Percentiles rank a stretch among this genome's conserved stretches.
phyloP scores from a whole-genome alignment of 1,140 invertebrate genomes.

The Pseudomyrmex flavicornis region DNA sequence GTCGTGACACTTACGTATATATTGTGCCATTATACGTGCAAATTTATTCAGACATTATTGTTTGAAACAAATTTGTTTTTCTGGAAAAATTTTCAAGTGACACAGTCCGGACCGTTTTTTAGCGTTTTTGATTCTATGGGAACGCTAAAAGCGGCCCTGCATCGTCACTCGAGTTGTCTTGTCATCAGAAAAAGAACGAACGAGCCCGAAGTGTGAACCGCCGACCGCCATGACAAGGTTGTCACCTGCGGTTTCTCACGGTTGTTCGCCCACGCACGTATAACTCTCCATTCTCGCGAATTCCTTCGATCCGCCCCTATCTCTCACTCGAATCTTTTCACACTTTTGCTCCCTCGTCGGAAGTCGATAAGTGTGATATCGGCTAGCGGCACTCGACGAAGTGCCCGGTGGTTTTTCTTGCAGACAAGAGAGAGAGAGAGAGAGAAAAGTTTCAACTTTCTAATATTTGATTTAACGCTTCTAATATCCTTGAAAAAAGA shows the following conservation, averaged over 20 bases:
- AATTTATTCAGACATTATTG: background rate
- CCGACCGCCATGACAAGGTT: conserved; percentile 80
- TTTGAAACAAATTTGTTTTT: background rate
- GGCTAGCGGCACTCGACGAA: conserved; percentile 33
- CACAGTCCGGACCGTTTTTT: background rate
- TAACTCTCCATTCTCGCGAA: conserved; percentile 71
- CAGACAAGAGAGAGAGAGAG: too few species aligned
- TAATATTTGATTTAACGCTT: too few species aligned
- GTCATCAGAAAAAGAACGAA: conserved; percentile 74
- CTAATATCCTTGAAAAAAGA: too few species aligned
- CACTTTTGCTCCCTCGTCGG: conserved; percentile 57
- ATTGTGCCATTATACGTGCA: background rate
- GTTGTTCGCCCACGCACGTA: conserved; percentile 74
- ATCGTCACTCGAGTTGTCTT: conserved; percentile 77
- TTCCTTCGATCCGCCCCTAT: conserved; percentile 72
- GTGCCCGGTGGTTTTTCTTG: background rate
- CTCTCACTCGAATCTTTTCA: conserved; percentile 70
- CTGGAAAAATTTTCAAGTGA: background rate
- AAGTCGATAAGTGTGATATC: conserved; percentile 62
- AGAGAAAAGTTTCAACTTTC: too few species aligned
- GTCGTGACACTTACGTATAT: background rate
- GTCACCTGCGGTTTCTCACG: conserved; percentile 82
- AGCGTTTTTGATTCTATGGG: background rate
- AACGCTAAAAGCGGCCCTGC: conserved; percentile 74
- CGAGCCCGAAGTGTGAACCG: conserved; percentile 79